Conservation (phyloP, 2,797 vertebrate species). For the Pipistrellus pygmaeus region DNA sequence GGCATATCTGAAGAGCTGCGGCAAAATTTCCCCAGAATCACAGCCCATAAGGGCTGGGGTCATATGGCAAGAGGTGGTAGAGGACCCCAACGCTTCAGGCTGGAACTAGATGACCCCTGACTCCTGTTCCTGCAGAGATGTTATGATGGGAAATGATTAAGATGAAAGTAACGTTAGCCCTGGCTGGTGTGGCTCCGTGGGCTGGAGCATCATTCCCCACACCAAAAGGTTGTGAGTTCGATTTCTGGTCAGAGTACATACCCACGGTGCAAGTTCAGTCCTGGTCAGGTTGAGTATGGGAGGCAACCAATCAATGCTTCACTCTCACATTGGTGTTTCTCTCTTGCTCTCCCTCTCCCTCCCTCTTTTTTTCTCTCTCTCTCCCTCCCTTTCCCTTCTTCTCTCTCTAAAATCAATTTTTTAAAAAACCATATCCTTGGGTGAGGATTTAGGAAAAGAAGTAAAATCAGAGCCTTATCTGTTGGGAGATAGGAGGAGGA, state of each 20-base stretch:
- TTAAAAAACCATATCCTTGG: not conserved
- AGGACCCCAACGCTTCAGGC: not conserved
- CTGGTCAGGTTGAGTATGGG: not conserved
- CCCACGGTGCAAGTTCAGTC: not conserved
- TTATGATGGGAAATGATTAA: not conserved
- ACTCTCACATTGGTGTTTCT: not conserved
- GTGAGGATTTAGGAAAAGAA: not conserved
- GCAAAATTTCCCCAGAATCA: not conserved
- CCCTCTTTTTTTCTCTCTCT: not conserved
- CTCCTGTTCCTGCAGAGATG: not conserved
- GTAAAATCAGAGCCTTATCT: not conserved
- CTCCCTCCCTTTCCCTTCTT: not conserved
- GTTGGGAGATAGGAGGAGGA: not conserved
- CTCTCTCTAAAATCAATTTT: not conserved
- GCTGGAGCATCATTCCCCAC: not conserved
- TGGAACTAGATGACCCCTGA: not conserved
- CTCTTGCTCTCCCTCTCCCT: not conserved
- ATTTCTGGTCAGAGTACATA: not conserved
- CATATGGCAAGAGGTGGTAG: not conserved
- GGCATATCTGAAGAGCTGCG: conserved; percentile 15
- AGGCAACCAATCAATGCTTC: not conserved
- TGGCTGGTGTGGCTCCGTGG: not conserved
- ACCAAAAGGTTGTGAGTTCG: not conserved
- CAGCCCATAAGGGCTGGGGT: not conserved
- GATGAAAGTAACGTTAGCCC: not conserved